phyloP scores from a whole-genome alignment of 1,140 invertebrate species.

The Euwallacea similis region DNA sequence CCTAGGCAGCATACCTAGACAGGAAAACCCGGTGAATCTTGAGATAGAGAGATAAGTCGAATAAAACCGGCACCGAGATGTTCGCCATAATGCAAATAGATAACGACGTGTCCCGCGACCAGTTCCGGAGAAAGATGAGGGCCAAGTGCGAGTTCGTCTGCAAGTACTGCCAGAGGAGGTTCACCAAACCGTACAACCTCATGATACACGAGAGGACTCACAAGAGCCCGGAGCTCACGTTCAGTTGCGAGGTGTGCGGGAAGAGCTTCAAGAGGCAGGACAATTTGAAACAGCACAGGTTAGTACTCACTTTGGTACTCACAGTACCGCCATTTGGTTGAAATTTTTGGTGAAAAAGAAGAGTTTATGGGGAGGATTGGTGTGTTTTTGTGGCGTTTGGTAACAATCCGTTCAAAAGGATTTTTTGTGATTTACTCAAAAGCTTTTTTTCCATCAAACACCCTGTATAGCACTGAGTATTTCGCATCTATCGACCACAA shows the following conservation, averaged over 20 bases:
- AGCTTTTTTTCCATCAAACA: no score
- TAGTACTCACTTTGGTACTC: conserved; percentile 47
- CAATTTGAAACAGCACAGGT: conserved; percentile 95
- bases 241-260: conserved; percentile 97
- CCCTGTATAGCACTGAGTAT: no score
- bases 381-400: no score
- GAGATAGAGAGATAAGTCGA: conserved; percentile 6
- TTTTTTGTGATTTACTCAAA: no score
- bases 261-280: conserved; percentile 98
- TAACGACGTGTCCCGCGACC: conserved; percentile 84
- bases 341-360: no score
- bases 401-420: no score
- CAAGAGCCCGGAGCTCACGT: conserved; percentile 95
- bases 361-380: no score
- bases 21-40: conserved; percentile 26
- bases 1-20: background rate
- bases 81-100: conserved; percentile 87
- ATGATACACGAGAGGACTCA: conserved; percentile 99
- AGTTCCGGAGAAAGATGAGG: conserved; percentile 90
- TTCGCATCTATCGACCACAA: no score
- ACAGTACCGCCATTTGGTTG: no score
- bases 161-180: conserved; percentile 97
- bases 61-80: conserved; percentile 61
- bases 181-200: conserved; percentile 99
- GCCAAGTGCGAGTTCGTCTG: conserved; percentile 98